phyloP scores from a whole-genome alignment of 2,113 vertebrate genomes.

The Pholis gunnellus region DNA sequence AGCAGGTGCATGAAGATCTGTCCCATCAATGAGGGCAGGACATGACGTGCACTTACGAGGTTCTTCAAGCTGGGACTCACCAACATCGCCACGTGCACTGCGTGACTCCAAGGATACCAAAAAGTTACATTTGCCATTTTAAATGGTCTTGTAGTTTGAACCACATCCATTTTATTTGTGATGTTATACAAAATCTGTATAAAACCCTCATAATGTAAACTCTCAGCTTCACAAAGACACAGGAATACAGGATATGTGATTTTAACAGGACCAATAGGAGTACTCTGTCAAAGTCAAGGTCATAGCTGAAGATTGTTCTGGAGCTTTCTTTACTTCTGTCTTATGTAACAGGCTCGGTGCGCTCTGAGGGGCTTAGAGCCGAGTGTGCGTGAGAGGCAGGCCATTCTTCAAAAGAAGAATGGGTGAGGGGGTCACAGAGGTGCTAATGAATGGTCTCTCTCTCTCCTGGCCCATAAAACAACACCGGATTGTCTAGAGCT shows the following conservation, averaged over 20 bases:
- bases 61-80: not conserved
- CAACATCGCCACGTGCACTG: accelerated
- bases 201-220: not conserved
- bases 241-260: constrained; percentile 41
- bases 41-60: too few species aligned
- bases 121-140: not conserved
- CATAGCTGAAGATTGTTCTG: constrained; percentile 68
- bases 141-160: not conserved
- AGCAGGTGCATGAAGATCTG: too few species aligned
- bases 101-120: not conserved
- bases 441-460: constrained; percentile 68
- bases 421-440: constrained; percentile 62
- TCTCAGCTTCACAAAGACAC: not conserved
- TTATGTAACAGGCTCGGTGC: constrained; percentile 59
- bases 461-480: constrained; percentile 60
- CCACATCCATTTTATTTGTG: not conserved
- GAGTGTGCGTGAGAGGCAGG: constrained; percentile 60
- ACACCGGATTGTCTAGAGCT: constrained; percentile 49
- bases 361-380: constrained; percentile 50
- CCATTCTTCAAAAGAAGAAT: constrained; percentile 72
- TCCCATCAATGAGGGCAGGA: too few species aligned
- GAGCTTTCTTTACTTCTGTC: constrained; percentile 63
- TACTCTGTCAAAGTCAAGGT: constrained; percentile 66
- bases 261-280: constrained; percentile 34
- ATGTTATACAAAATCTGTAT: not conserved